A percentile compares a stretch with the other conserved stretches of the same genome.
These are phyloP conservation scores for Sminthurides aquaticus DNA, from an alignment of 2,888 invertebrate genomes.

Conservation along the genomic window DNA sequence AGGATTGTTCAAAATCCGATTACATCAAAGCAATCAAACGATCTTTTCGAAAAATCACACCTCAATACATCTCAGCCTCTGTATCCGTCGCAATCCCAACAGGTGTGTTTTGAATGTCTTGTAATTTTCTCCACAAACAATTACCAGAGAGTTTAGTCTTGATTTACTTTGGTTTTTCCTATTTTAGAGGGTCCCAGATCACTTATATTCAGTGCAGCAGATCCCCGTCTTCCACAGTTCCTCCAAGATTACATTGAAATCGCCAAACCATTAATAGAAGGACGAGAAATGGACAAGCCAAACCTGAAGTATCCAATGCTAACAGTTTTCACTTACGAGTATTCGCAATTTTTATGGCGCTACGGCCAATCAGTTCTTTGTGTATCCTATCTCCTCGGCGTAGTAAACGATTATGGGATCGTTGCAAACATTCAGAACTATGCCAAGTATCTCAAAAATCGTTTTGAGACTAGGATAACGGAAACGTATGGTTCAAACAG, in stretches of 20 bases:
- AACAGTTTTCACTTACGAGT: slow-evolving; percentile 24
- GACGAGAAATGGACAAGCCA: neutral
- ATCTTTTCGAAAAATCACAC: slow-evolving; percentile 28
- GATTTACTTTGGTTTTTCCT: too few relatives aligned
- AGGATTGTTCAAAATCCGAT: neutral
- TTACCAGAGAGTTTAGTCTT: too few relatives aligned
- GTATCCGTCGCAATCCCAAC: slow-evolving; percentile 24
- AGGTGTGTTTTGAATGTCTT: slow-evolving; percentile 19
- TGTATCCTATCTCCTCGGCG: slow-evolving; percentile 28
- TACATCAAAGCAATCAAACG: neutral
- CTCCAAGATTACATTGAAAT: slow-evolving; percentile 19
- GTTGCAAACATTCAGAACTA: slow-evolving; percentile 7
- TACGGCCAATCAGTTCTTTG: slow-evolving; percentile 27
- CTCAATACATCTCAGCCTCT: slow-evolving; percentile 23
- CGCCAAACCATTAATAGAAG: slow-evolving; percentile 17
- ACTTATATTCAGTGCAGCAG: slow-evolving; percentile 10
- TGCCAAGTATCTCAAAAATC: neutral
- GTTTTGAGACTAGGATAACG: neutral
- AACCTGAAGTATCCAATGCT: slow-evolving; percentile 13
- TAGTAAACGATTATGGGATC: slow-evolving; percentile 2
- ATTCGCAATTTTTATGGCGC: slow-evolving; percentile 24
- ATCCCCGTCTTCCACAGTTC: slow-evolving; percentile 23
- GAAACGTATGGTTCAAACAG: neutral
- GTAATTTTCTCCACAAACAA: too few relatives aligned
- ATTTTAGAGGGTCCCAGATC: slow-evolving; percentile 18